Percentiles rank a stretch among this genome's conserved stretches.
These are phyloP conservation scores for Drosophila neocordata DNA, from an alignment of 1,140 invertebrate species.

Conservation along the genomic window DNA sequence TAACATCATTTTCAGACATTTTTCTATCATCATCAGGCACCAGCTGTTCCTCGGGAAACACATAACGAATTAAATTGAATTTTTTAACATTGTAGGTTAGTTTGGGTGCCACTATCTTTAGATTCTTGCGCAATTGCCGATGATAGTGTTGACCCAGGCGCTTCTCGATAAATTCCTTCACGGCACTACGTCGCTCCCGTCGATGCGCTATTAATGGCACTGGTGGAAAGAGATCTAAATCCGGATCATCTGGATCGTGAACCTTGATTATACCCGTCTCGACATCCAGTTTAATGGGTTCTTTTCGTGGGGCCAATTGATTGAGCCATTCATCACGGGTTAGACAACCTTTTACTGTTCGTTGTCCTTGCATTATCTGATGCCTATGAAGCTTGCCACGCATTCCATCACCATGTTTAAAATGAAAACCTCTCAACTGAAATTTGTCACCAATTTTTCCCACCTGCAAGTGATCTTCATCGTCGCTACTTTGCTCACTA, in stretches of 20 bases:
- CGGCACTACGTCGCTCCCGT: conserved; percentile 50
- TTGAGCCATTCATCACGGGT: conserved; percentile 78
- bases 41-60: conserved; percentile 58
- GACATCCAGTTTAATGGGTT: conserved; percentile 70
- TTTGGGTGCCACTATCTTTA: conserved; percentile 65
- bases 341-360: conserved; percentile 66
- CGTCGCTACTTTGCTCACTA: conserved; percentile 72
- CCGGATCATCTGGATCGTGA: conserved; percentile 68
- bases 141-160: conserved; percentile 71
- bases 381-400: conserved; percentile 71
- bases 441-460: conserved; percentile 67
- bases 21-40: conserved; percentile 42
- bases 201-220: conserved; percentile 33
- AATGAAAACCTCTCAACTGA: conserved; percentile 73
- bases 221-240: conserved; percentile 64
- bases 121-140: conserved; percentile 64
- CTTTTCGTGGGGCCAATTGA: conserved; percentile 69
- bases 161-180: conserved; percentile 60
- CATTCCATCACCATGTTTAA: conserved; percentile 65
- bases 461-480: conserved; percentile 75
- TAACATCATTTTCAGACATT: neutral
- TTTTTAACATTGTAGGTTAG: conserved; percentile 65
- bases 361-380: conserved; percentile 65
- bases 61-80: conserved; percentile 78
- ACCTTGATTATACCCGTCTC: conserved; percentile 69